Evolutionary conservation across 2,888 invertebrate genomes (phyloP), one percentile per base, ranked within the genome.

Genomic region (Morpho deidamia): DNA sequence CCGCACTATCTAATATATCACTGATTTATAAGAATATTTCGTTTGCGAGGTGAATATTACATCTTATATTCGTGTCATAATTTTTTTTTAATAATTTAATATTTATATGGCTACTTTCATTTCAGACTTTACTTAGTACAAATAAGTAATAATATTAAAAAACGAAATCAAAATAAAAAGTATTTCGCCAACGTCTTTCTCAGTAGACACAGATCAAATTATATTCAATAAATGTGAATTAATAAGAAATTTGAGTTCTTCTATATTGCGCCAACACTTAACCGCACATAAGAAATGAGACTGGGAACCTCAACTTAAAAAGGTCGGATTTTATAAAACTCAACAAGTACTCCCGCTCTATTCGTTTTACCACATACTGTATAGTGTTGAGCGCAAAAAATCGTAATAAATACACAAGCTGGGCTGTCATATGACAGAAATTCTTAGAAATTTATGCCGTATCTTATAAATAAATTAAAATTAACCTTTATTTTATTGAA

Each of bases 281-380:
- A 33, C 55, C 51, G 55, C 52, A 51, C 56, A 60, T 61, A 59
- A 57, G 51, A 61, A 61, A 53, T 39, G 40, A 23, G 5, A 34
- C 12, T 38, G 44, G 47, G 38, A 39, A 44, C 37, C 55, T 14
- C 49, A 49, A 35, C 41, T 49, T 49, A 49, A 59, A 59, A 49
- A 44, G 41, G 37, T 57, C 51, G 35, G 51, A 46, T 51, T 37
- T 12, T 44, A 52, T 55, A 44, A 51, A 55, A 53, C 39, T 51
- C 51, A 53, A 51, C 44, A 33, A 40, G 32, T 52, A 33, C 39
- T 23, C n/a, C 11, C 14, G 14, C 49, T 49, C 12, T 35, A 49
- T 49, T 42, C 41, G 34, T 34, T 42, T 42, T 44, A 44, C 53
- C 55, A 41, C 47, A 51, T 35, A 48, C 23, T 8, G 46, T 51